Evolutionary conservation across 2,113 vertebrate genomes (phyloP).

Genomic region (Calidris pugnax): DNA sequence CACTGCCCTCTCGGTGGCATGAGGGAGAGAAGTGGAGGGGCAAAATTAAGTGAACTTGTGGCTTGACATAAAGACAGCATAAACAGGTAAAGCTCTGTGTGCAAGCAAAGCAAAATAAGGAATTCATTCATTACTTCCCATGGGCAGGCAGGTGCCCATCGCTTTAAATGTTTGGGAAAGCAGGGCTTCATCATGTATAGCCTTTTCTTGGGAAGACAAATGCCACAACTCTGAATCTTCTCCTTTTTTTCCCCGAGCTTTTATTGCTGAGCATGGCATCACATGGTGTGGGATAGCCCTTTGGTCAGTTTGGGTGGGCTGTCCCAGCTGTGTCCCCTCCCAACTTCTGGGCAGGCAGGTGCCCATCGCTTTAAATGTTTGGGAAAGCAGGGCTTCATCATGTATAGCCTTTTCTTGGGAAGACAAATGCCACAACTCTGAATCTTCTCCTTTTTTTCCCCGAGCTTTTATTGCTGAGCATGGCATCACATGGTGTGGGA

Average conservation of each 20-base stretch:
- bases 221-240: neutral
- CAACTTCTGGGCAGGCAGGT: neutral
- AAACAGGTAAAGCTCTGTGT: neutral
- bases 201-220: neutral
- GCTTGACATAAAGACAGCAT: neutral
- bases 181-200: rapidly evolving
- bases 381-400: neutral
- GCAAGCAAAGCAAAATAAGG: neutral
- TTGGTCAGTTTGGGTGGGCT: neutral
- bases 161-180: neutral
- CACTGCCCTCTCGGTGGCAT: neutral
- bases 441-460: neutral
- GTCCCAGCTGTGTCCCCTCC: neutral
- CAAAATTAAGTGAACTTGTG: neutral
- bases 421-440: neutral
- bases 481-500: neutral
- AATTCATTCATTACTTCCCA: neutral
- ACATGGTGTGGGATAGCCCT: neutral
- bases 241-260: neutral
- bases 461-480: neutral
- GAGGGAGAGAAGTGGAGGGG: neutral
- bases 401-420: rapidly evolving
- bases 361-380: neutral
- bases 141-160: neutral
- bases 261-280: neutral